Base-by-base conservation (phyloP, 2,888 invertebrate species). In the Iselma pallidipennis region DNA sequence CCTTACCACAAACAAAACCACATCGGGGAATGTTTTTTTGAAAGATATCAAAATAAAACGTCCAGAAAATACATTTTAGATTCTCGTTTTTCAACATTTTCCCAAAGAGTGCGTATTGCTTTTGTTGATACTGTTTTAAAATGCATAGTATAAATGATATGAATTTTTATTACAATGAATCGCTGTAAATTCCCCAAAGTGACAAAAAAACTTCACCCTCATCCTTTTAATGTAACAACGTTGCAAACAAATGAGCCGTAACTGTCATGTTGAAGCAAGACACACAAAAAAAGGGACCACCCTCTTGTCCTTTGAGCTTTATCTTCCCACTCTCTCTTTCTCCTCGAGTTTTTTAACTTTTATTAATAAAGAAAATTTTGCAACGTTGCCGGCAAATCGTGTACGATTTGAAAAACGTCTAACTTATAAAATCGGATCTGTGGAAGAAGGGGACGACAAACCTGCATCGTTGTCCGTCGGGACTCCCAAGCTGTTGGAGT, bases 401-500 rank as follows among this genome's bases (percentile, higher is more conserved):
- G 37, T 37, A 37, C 16, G 37, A 37, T 37, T 37, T 37, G 16
- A 7, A 37, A 37, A 16, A 37, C 12, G 21, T 42, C 19, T 19
- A 42, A 16, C 42, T 19, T 50, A 25, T 50, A 29, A 52, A 55
- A 56, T 49, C 33, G 49, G 26, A 6, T 19, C 7, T 14, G 49
- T 25, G 48, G 59, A 51, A 60, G 54, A 42, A 62, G 55, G 9
- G 14, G 37, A 37, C 10, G 21, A 69, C 84, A 80, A 74, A 86
- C 87, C 86, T 78, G 85, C 83, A 76, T 87, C 87, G 75, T 82
- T 84, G 77, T 86, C 87, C 71, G 84, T 82, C 54, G 86, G 84
- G 74, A 86, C 85, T 57, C 86, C 86, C 69, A 87, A 81, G 80
- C 86, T 86, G 81, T 87, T 85, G 71, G 86, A 86, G 82, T 86